Percentiles rank a stretch among this genome's conserved stretches.
These are phyloP conservation scores for Zaprionus gabonicus DNA, from an alignment of 1,140 invertebrate genomes.

Conservation along the genomic window DNA sequence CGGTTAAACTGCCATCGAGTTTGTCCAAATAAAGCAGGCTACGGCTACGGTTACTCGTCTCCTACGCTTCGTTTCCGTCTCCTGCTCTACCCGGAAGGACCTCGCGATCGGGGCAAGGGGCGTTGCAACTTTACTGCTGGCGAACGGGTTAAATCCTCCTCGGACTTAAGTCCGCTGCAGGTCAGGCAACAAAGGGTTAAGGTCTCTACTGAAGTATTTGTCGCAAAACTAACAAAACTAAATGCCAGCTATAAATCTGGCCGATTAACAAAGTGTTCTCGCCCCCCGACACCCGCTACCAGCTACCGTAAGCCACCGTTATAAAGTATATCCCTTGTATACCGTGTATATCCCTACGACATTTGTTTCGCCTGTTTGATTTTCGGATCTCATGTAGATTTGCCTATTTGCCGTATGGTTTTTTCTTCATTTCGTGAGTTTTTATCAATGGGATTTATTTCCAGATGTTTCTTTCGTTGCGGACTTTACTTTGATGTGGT, in stretches of 20 bases:
- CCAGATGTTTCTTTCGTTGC: neutral
- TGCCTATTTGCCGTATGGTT: neutral
- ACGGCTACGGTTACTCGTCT: neutral
- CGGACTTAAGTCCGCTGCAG: neutral
- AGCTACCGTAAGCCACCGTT: constrained; percentile 24
- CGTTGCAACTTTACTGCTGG: constrained; percentile 51
- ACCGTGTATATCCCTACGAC: neutral
- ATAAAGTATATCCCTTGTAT: neutral
- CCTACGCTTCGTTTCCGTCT: neutral
- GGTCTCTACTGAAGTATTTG: constrained; percentile 26
- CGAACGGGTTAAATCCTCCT: constrained; percentile 63
- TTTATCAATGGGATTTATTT: constrained; percentile 10
- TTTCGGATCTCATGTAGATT: constrained; percentile 11
- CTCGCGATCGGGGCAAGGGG: constrained; percentile 28
- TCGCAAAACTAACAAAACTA: constrained; percentile 70
- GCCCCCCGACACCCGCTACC: constrained; percentile 39
- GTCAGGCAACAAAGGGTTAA: constrained; percentile 58
- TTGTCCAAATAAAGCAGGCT: constrained; percentile 69
- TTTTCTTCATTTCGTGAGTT: neutral
- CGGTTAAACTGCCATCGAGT: constrained; percentile 84
- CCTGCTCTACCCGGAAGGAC: constrained; percentile 69
- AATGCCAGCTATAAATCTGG: constrained; percentile 77
- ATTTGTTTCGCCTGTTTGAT: constrained; percentile 34
- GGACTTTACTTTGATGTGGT: neutral
- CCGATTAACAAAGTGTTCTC: constrained; percentile 80